These are phyloP conservation scores for Euzetes globulus DNA, from an alignment of 2,888 invertebrate genomes.

Conservation along the genomic window DNA sequence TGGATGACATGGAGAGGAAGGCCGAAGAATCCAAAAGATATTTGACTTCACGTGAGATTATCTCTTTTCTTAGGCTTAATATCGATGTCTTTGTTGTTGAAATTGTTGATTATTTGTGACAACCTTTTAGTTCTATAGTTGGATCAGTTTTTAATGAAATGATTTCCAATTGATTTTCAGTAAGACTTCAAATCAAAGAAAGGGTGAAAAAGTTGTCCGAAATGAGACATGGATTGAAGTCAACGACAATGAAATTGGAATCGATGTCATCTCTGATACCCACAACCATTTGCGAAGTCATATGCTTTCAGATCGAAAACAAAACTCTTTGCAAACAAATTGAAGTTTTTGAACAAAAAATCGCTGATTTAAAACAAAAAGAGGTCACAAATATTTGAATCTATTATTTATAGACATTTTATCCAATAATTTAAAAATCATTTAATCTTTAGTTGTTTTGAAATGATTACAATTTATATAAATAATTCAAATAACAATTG, in stretches of 20 bases:
- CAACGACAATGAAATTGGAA: not conserved
- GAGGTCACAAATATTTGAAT: not conserved
- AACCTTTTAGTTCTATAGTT: not conserved
- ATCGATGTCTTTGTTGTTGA: no score
- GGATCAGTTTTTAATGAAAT: not conserved
- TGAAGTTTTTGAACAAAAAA: not conserved
- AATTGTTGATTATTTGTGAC: not conserved
- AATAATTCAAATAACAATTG: no score
- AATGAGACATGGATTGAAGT: not conserved
- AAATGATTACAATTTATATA: no score
- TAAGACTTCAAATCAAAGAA: not conserved
- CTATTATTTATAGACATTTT: no score
- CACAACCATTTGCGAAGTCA: not conserved
- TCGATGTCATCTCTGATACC: not conserved
- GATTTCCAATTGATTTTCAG: not conserved
- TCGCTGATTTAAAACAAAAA: not conserved
- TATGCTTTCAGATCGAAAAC: not conserved
- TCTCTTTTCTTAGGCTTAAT: not conserved
- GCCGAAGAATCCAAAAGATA: not conserved
- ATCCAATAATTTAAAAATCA: no score
- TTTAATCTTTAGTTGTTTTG: no score
- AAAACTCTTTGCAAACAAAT: not conserved
- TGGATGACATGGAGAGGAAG: not conserved
- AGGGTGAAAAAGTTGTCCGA: not conserved
- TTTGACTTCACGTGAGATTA: not conserved